A percentile compares a stretch with the other conserved stretches of the same genome.
Evolutionary conservation across 2,797 vertebrate species (phyloP).

Genomic region (Micrastur ruficollis): DNA sequence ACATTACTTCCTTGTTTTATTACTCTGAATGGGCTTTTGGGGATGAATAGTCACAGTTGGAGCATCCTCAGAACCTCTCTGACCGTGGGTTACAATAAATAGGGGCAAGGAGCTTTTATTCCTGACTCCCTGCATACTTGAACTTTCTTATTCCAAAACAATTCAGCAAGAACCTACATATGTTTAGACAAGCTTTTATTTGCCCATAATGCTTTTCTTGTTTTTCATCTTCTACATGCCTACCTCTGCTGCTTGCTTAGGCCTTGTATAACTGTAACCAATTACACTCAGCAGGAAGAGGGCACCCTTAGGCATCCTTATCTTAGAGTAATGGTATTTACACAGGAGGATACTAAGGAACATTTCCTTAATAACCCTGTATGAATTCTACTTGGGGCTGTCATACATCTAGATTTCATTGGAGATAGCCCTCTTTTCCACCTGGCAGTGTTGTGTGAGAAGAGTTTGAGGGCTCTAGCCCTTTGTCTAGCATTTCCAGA

Average conservation of each 20-base stretch:
- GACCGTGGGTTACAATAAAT: background rate
- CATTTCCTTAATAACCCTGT: background rate
- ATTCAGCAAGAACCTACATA: background rate
- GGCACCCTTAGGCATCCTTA: conserved; percentile 43
- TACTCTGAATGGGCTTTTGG: background rate
- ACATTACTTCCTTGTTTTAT: background rate
- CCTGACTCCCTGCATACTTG: background rate
- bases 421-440: background rate
- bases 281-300: background rate
- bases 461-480: background rate
- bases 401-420: background rate
- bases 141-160: background rate
- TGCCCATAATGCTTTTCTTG: background rate
- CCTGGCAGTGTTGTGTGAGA: background rate
- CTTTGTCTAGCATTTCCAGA: background rate
- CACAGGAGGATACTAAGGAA: background rate
- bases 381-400: background rate
- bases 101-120: background rate
- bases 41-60: background rate
- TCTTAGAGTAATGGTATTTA: conserved; percentile 19
- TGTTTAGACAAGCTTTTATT: conserved; percentile 39
- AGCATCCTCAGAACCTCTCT: background rate
- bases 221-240: conserved; percentile 31
- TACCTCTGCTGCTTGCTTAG: background rate
- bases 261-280: background rate